Conservation (phyloP, 2,797 vertebrate genomes). For the Schizothorax lantsangensis region DNA sequence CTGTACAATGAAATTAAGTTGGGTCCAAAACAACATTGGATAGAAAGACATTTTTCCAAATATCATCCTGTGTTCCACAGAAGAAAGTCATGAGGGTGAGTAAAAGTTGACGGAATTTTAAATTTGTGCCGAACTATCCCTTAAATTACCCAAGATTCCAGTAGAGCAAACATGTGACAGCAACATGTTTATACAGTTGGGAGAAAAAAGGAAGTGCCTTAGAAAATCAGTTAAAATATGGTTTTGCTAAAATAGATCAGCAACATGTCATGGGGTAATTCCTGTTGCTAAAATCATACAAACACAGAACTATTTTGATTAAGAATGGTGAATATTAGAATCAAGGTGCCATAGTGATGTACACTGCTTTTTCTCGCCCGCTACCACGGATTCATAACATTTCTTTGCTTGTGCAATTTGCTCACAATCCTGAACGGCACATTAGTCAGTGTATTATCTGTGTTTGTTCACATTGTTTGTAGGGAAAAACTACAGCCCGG, state of each 20-base stretch:
- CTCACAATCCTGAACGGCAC: not conserved
- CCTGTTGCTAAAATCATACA: not conserved
- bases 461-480: slow-evolving; percentile 24
- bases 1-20: not conserved
- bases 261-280: not conserved
- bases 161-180: not conserved
- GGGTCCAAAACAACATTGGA: not conserved
- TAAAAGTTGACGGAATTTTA: not conserved
- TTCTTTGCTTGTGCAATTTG: not conserved
- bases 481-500: not conserved
- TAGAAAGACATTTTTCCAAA: not conserved
- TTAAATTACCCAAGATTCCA: not conserved
- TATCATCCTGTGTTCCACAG: not conserved
- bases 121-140: not conserved
- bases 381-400: not conserved
- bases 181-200: not conserved
- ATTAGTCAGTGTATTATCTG: slow-evolving; percentile 17
- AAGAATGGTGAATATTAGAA: not conserved
- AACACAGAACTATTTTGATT: not conserved
- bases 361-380: not conserved
- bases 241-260: slow-evolving; percentile 3
- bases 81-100: too few species aligned
- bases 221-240: not conserved
- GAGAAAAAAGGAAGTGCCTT: slow-evolving; percentile 1
- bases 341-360: not conserved